A percentile compares a stretch with the other conserved stretches of the same genome.
phyloP scores from a whole-genome alignment of 1,140 invertebrate species.

The Paracyclopina nana region DNA sequence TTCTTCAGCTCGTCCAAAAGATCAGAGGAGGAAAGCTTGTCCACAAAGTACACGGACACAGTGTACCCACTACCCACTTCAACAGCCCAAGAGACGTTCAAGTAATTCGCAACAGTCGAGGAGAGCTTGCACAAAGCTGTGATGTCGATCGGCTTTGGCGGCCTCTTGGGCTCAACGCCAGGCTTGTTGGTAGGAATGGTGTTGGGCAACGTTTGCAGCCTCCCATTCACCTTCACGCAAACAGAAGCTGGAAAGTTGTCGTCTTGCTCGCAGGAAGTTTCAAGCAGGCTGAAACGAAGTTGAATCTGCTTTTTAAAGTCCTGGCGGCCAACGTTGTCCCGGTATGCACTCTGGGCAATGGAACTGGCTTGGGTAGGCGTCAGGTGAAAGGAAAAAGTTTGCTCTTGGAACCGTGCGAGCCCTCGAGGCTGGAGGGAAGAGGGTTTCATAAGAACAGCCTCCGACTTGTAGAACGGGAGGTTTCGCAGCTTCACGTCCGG shows the following conservation, averaged over 20 bases:
- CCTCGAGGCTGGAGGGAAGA: slow-evolving; percentile 38
- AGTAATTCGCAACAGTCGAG: slow-evolving; percentile 59
- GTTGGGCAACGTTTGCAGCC: slow-evolving; percentile 72
- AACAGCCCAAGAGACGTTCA: slow-evolving; percentile 67
- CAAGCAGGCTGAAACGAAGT: slow-evolving; percentile 71
- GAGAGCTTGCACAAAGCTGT: slow-evolving; percentile 71
- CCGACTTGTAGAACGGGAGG: slow-evolving; percentile 76
- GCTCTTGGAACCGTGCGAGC: slow-evolving; percentile 48
- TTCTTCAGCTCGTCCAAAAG: slow-evolving; percentile 59
- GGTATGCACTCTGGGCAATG: slow-evolving; percentile 18
- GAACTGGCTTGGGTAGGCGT: slow-evolving; percentile 64
- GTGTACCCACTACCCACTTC: slow-evolving; percentile 54
- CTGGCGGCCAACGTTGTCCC: not conserved
- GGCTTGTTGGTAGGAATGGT: slow-evolving; percentile 94
- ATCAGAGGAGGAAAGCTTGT: slow-evolving; percentile 59
- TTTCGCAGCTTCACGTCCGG: slow-evolving; percentile 75
- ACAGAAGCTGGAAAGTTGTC: slow-evolving; percentile 87
- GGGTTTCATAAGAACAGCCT: slow-evolving; percentile 67
- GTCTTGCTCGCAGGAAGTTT: slow-evolving; percentile 77
- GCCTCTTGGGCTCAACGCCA: slow-evolving; percentile 85
- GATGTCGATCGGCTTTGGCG: slow-evolving; percentile 84
- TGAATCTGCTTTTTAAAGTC: slow-evolving; percentile 38
- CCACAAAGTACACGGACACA: slow-evolving; percentile 64
- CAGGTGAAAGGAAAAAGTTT: slow-evolving; percentile 65
- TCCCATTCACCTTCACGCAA: slow-evolving; percentile 80